Base-by-base conservation (phyloP, 1,140 invertebrate species). In the Bradynema listronoti region DNA sequence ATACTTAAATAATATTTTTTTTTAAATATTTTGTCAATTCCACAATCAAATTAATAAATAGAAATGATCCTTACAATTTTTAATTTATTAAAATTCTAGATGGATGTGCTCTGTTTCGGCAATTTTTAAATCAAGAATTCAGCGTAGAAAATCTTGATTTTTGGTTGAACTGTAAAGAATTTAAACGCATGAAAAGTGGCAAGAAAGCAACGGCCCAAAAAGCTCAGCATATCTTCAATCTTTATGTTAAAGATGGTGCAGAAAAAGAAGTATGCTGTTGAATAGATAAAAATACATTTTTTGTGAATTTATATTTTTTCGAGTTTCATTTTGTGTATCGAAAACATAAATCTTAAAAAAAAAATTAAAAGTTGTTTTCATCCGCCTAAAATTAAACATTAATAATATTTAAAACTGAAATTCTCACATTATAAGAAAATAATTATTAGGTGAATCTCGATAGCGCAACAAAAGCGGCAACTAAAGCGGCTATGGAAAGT, bases 91-190 rank as follows among this genome's bases (percentile, higher is more conserved):
- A 4, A 36, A 39, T 36, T 59, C 57, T 41, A 65, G 65, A 61
- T 39, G 67, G 67, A 22, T 55, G 55, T 24, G 11, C 47, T 16
- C 34, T 69, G 29, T 69, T 69, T 54, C 56, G 69, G 4, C 55
- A 69, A 29, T 69, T 69, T 51, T 16, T 72, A 27, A 55, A 51
- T 30, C 25, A 36, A 9, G 61, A 68, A 50, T 61, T 62, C 36
- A 72, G 67, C 34, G 46, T 39, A 16, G 67, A 69, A 43, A 69
- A 69, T 49, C 33, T 69, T 29, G 67, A 69, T 33, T 69, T 69
- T 36, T 69, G 43, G 30, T n/a, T 68, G 39, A 57, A 69, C 19
- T 63, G 56, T 45, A 65, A 72, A 30, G 42, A 73, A 24, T 69
- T 54, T 51, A 73, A 72, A 29, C 62, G 59, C 14, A 49, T 72